Conservation (phyloP, 2,113 vertebrate genomes). For the Ellobius talpinus region DNA sequence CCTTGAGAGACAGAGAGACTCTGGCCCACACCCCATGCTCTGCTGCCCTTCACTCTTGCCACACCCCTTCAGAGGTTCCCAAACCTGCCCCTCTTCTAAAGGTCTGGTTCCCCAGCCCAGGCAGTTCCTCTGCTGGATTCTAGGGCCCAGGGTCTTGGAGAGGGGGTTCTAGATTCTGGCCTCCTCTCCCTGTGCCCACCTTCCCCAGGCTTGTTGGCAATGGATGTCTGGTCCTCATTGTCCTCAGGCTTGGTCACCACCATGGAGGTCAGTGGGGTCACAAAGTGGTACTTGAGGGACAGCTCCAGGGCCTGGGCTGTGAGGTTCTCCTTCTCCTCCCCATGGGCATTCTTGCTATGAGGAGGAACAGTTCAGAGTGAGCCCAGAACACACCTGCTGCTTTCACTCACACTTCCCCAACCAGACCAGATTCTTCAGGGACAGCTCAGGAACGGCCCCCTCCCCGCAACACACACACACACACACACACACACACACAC, state of each 20-base stretch:
- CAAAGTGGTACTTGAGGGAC: constrained; percentile 95
- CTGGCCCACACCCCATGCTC: neutral
- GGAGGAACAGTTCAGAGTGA: neutral
- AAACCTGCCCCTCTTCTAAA: neutral
- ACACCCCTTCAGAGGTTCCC: neutral
- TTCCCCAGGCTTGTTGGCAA: constrained; percentile 94
- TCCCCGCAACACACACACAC: neutral
- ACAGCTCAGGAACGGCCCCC: neutral
- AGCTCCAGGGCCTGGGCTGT: constrained; percentile 89
- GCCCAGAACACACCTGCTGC: neutral
- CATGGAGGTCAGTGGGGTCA: constrained; percentile 97
- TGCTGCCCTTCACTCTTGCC: neutral
- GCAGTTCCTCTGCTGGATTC: neutral
- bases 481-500: no score
- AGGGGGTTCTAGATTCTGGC: neutral
- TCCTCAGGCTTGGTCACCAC: constrained; percentile 96
- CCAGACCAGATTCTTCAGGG: neutral
- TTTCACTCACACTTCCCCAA: neutral
- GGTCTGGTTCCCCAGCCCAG: neutral
- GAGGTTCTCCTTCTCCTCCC: constrained; percentile 89
- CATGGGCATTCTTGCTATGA: constrained; percentile 83
- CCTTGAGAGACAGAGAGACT: neutral
- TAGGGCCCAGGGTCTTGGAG: neutral
- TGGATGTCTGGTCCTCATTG: constrained; percentile 79
- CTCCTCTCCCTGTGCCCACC: constrained; percentile 70